Evolutionary conservation across 2,113 vertebrate genomes (phyloP).

Genomic region (Oxyura jamaicensis): DNA sequence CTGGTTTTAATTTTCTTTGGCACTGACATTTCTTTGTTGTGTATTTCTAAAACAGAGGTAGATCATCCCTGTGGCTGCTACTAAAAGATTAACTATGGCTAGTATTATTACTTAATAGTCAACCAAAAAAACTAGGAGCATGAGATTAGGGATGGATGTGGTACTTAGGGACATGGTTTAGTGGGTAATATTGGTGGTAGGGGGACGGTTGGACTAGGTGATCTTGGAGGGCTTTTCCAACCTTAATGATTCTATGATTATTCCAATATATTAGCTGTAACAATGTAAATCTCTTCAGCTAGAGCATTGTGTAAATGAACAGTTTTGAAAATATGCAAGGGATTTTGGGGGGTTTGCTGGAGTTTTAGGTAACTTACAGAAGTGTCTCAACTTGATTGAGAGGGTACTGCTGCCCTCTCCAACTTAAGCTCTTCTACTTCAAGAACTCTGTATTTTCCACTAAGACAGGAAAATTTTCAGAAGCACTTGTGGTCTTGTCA

Average conservation of each 20-base stretch:
- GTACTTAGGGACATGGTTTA: too few relatives aligned
- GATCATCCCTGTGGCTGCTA: background rate
- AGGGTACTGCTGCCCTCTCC: background rate
- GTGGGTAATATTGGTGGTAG: too few relatives aligned
- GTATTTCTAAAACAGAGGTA: background rate
- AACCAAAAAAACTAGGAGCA: background rate
- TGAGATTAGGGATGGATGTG: background rate
- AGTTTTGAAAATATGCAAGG: background rate
- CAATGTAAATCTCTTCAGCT: background rate
- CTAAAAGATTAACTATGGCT: background rate
- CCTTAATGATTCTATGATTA: background rate
- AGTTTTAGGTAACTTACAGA: background rate
- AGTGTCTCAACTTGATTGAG: background rate
- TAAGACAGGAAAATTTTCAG: background rate
- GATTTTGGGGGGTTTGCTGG: background rate
- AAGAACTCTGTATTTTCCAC: background rate
- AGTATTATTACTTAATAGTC: background rate
- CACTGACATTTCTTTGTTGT: background rate
- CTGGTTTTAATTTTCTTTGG: background rate
- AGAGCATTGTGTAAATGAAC: background rate
- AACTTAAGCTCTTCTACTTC: background rate
- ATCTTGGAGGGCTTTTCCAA: too few relatives aligned
- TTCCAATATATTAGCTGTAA: background rate
- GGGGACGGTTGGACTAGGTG: too few relatives aligned
- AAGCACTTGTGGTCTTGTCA: background rate